Evolutionary conservation across 1,140 invertebrate genomes (phyloP), one percentile per base, ranked within the genome.

Genomic region (Diplogasteroides magnus): DNA sequence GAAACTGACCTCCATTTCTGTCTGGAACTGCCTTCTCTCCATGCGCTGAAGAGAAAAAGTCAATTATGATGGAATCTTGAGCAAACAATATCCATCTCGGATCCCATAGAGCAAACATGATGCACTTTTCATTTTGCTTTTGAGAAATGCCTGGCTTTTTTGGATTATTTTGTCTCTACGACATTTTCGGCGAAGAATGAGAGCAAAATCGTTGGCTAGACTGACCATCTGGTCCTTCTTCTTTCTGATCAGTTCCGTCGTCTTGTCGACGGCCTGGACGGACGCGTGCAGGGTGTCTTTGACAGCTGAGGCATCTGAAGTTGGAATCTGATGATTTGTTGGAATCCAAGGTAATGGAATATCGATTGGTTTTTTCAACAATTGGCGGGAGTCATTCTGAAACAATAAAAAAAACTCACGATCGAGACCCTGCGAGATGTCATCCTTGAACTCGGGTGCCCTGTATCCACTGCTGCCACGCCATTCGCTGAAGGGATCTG

Each of bases 1-100:
- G n/a, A 81, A 81, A 68, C 69, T 78, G 14, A 82, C 81, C 65
- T 81, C 78, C 80, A 82, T 82, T 59, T 82, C 80, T 2, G 76
- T 75, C 70, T 76, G 74, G 63, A 82, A 81, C 23, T 81, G 74
- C n/a, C 68, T 31, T 37, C 80, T 75, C 57, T 80, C 78, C 58
- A 80, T 64, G 61, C 77, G 65, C 77, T 78, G 60, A 60, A 77
- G 27, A 32, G 1, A 76, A 71, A 31, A n/a, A 14, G 13, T 58
- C 3, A 11, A 31, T 26, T 26, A 2, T n/a, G 19, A 65, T 61
- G 15, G 60, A 26, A 15, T 61, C 26, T 61, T 61, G 15, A 15
- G 14, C 14, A 14, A 61, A 61, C 14, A n/a, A n/a, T n/a, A n/a
- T n/a, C n/a, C 60, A 14, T 28, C 26, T 61, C 26, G 15, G 60